A percentile compares a stretch with the other conserved stretches of the same genome.
Conservation (phyloP, 2,113 vertebrate genomes). For the Mormoops blainvillei region DNA sequence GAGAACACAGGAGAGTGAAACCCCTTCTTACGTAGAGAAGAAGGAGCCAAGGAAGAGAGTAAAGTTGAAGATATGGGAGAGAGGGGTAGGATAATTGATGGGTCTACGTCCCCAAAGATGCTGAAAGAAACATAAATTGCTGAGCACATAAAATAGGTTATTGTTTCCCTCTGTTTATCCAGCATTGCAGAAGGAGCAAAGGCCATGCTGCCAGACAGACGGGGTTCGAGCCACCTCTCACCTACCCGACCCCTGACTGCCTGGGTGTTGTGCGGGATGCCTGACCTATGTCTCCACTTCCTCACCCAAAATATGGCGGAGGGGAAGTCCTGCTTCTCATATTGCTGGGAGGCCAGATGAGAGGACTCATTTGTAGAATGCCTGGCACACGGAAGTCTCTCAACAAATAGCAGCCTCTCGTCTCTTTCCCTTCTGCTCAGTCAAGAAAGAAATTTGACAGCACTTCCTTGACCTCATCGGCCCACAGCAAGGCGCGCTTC, state of each 20-base stretch:
- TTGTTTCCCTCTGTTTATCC: background rate
- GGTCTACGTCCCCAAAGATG: background rate
- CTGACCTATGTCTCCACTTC: background rate
- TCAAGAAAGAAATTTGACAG: background rate
- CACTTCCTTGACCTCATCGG: conserved; percentile 10
- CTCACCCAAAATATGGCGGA: background rate
- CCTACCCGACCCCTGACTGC: background rate
- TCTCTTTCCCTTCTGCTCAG: background rate
- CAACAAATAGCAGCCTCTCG: background rate
- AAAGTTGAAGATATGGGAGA: background rate
- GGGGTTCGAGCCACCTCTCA: background rate
- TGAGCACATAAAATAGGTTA: background rate
- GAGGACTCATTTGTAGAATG: background rate
- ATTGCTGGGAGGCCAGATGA: background rate
- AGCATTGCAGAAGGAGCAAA: background rate
- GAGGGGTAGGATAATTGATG: background rate
- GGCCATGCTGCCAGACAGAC: background rate
- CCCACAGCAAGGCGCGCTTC: background rate
- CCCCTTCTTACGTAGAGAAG: background rate
- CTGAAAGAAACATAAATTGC: background rate
- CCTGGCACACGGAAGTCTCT: background rate
- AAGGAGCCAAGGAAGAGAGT: background rate
- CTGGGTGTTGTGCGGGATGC: background rate
- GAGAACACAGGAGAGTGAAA: background rate
- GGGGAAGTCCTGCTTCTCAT: background rate